Evolutionary conservation across 2,113 vertebrate species (phyloP).

Genomic region (Nesoenas mayeri): DNA sequence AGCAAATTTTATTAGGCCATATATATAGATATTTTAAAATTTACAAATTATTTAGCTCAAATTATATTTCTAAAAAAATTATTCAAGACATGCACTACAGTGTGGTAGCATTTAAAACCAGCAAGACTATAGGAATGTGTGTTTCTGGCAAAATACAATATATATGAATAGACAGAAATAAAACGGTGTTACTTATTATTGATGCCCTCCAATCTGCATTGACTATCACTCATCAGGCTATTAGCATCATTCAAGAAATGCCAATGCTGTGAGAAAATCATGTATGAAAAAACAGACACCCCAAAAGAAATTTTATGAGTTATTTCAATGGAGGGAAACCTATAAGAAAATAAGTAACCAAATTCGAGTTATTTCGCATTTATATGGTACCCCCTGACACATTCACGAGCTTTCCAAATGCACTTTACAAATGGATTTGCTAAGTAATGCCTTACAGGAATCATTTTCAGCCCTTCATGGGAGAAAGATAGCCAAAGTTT

Average conservation of each 20-base stretch:
- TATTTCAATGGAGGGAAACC: conserved; percentile 16
- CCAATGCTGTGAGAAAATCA: background rate
- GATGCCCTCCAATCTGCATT: background rate
- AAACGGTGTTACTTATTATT: background rate
- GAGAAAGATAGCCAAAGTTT: background rate
- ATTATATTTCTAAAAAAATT: background rate
- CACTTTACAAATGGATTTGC: conserved; percentile 18
- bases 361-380: conserved; percentile 1
- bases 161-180: background rate
- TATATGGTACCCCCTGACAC: background rate
- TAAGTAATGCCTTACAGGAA: background rate
- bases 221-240: background rate
- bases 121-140: background rate
- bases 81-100: background rate
- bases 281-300: no score
- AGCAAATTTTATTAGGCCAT: background rate
- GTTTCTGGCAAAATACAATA: background rate
- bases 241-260: background rate
- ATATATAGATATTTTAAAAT: background rate
- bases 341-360: background rate
- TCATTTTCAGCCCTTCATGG: background rate
- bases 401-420: background rate
- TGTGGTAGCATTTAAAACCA: background rate
- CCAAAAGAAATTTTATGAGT: background rate
- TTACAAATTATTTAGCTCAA: background rate